Base-by-base conservation (phyloP, 2,113 vertebrate genomes). In the Glaucomys volans region DNA sequence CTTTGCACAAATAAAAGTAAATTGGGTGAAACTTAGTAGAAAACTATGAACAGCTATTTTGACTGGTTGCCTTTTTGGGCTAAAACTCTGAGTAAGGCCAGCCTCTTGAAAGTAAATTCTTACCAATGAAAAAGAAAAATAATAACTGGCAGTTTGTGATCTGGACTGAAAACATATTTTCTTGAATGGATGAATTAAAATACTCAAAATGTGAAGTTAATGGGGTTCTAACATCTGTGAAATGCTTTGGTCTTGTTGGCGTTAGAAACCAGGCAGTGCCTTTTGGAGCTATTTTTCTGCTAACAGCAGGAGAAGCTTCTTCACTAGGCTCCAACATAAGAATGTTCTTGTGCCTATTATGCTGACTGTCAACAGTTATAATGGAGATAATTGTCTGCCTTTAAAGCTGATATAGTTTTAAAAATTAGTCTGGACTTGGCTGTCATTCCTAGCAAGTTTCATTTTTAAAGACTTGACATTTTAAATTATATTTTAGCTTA, bases 401-500 rank as follows among this genome's bases (percentile, higher is more conserved):
- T 80, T 71, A 89, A 93, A 77, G 44, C 52, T 57, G 8, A 13
- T 69, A 17, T 32, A 50, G 13, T 52, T 81, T 91, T 47, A 64
- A 94, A 66, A 74, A 69, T 82, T 89, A 62, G 13, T 83, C 59
- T 79, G 9, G 35, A 24, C 44, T 67, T 71, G 81, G 5, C 87
- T 86, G n/a, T 18, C 35, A 32, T 79, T 76, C 37, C 35, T 64
- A 30, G 47, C 17, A 54, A 82, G 47, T 91, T 93, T 42, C 35
- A 52, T 16, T 22, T 88, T 90, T 89, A 37, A 91, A 97, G 89
- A 54, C n/a, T 47, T 57, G 37, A 57, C 47, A 72, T 90, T 90
- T 74, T 79, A 64, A 82, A 40, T 72, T 11, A 22, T 6, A 4
- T 59, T 11, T 37, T 69, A 57, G n/a, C 42, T 54, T 79, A 28